Base-by-base conservation (phyloP, 2,888 invertebrate species). In the Philereme vetulata region DNA sequence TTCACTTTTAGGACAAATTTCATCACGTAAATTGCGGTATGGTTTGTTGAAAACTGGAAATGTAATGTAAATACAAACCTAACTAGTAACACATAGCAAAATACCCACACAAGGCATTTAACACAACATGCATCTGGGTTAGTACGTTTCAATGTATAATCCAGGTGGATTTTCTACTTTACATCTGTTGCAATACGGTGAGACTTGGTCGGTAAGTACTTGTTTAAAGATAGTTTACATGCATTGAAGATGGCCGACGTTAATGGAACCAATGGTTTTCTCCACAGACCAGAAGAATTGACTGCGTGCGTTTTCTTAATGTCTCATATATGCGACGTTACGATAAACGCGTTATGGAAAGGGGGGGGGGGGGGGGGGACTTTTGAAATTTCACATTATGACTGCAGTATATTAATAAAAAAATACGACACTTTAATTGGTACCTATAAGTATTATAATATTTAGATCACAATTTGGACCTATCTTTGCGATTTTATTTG, bases 1-100 rank as follows among this genome's bases (percentile, higher is more conserved):
- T 65, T 72, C 59, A 65, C 66, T 71, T 76, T 72, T 68, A 65
- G 60, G 60, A 54, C 49, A 62, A 67, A 67, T 57, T 62, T 64
- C 65, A 61, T 66, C 42, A 55, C 44, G 61, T 59, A 51, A 62
- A 43, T 52, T 56, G 44, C 44, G n/a, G 8, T 43, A 43, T 42
- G 11, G 3, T 51, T 45, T 46, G 52, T 43, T 56, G 42, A 35
- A 56, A 56, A 53, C 48, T 48, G 38, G 38, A 46, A 51, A 35
- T 34, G 6, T 47, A 11, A 42, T n/a, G 11, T 45, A 21, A 51
- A 47, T 48, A 36, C 44, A 4, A 35, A 46, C 32, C 36, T 47
- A 47, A 33, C 54, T 10, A 36, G 35, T 10, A 21, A 45, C 11
- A 46, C 34, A 9, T 9, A n/a, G 33, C 4, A 9, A 11, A 21